These are phyloP conservation scores for Pseudococcus longispinus DNA, from an alignment of 2,888 invertebrate genomes.

Conservation along the genomic window DNA sequence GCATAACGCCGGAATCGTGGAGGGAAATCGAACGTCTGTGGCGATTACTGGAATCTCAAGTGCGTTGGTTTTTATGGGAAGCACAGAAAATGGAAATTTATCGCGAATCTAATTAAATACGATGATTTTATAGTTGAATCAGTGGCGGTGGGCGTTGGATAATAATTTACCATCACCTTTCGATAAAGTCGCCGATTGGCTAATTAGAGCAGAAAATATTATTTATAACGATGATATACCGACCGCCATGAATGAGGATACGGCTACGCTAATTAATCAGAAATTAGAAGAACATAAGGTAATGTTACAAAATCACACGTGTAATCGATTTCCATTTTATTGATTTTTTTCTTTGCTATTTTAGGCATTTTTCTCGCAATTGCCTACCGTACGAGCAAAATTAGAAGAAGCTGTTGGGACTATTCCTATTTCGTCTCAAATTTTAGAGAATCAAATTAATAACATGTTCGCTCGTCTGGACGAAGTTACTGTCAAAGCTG, in stretches of 20 bases:
- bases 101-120: slow-evolving; percentile 12
- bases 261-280: slow-evolving; percentile 84
- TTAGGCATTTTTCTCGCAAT: slow-evolving; percentile 81
- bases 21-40: slow-evolving; percentile 79
- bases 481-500: slow-evolving; percentile 76
- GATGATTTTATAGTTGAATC: slow-evolving; percentile 69
- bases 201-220: slow-evolving; percentile 84
- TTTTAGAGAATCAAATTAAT: slow-evolving; percentile 81
- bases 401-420: slow-evolving; percentile 72
- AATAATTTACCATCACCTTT: slow-evolving; percentile 84
- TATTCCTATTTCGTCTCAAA: slow-evolving; percentile 62
- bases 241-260: slow-evolving; percentile 84
- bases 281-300: slow-evolving; percentile 87
- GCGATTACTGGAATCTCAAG: slow-evolving; percentile 74
- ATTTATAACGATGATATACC: slow-evolving; percentile 84
- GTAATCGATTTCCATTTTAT: neutral
- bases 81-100: neutral
- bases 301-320: neutral
- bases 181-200: slow-evolving; percentile 86
- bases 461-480: slow-evolving; percentile 81
- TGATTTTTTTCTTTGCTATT: slow-evolving; percentile 46
- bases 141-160: slow-evolving; percentile 91
- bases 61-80: neutral
- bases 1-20: slow-evolving; percentile 87
- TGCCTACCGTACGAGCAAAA: slow-evolving; percentile 78